Base-by-base conservation (phyloP, 1,140 invertebrate genomes). In the Sycophaga agraensis region DNA sequence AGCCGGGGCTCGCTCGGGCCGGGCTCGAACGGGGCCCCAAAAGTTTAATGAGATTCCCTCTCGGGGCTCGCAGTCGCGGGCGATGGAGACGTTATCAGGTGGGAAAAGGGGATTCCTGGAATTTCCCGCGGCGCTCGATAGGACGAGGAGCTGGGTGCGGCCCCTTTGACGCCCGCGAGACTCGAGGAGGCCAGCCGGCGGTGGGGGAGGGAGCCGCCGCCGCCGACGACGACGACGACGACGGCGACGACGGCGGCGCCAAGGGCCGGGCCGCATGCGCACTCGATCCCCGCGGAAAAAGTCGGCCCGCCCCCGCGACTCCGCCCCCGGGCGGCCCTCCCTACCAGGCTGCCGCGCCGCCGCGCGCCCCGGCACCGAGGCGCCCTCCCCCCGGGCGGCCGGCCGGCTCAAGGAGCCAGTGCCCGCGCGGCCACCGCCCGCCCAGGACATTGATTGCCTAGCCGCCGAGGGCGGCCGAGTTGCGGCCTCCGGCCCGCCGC, bases 211-310 rank as follows among this genome's bases (percentile, higher is more conserved):
- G 28, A 31, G 28, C 28, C 5, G 28, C 28, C 5, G 28, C 5
- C 4, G 28, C 4, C 4, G 11, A 31, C 5, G 28, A 11, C 11
- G 28, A 31, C 28, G 28, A 31, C 5, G 28, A 4, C 28, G n/a
- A n/a, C n/a, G n/a, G n/a, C n/a, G 54, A 24, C 17, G 40, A 19
- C 6, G 46, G 42, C 48, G 50, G 48, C 43, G 58, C 35, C 22
- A 51, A 43, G 40, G 54, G 49, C 26, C 28, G 54, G 53, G 66
- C 67, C 78, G 78, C 79, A 80, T 81, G 79, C 79, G 78, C 79
- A 75, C 64, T 62, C 11, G 37, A 43, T 42, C 46, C 11, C 57
- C 49, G 53, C 22, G 63, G 68, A 79, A 79, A 80, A 81, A 80
- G 42, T 80, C 31, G 35, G 71, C 71, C 78, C 79, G 74, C 79